Evolutionary conservation across 2,888 invertebrate genomes (phyloP).

Genomic region (Panopea generosa): DNA sequence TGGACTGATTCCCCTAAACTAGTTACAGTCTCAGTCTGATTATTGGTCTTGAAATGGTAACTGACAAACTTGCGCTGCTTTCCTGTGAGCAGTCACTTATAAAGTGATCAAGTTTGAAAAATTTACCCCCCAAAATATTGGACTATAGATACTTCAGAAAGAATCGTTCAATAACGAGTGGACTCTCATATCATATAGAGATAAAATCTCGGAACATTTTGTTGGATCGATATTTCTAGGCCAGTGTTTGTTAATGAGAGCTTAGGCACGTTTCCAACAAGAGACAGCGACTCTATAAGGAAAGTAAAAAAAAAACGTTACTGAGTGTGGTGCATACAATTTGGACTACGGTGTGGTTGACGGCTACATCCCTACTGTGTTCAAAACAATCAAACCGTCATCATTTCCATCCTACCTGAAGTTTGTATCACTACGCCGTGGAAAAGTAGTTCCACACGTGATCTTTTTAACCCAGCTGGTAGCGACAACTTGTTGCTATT

Average conservation of each 20-base stretch:
- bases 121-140: no score
- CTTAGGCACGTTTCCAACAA: no score
- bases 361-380: slow-evolving; percentile 44
- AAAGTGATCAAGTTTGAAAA: no score
- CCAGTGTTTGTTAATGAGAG: not conserved
- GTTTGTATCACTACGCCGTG: not conserved
- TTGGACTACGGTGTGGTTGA: slow-evolving; percentile 6
- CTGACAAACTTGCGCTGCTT: no score
- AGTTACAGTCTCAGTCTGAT: no score
- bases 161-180: no score
- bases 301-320: not conserved
- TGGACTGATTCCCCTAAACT: no score
- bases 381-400: slow-evolving; percentile 16
- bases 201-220: not conserved
- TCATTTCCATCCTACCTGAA: slow-evolving; percentile 24
- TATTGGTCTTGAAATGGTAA: no score
- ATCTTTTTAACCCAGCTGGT: not conserved
- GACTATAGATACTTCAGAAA: no score
- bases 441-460: slow-evolving; percentile 11
- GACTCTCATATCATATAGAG: no score
- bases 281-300: slow-evolving; percentile 26
- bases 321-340: not conserved
- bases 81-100: no score
- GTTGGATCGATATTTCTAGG: not conserved
- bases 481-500: not conserved